A percentile compares a stretch with the other conserved stretches of the same genome.
Evolutionary conservation across 2,888 invertebrate species (phyloP).

Genomic region (Tupiocoris notatus): DNA sequence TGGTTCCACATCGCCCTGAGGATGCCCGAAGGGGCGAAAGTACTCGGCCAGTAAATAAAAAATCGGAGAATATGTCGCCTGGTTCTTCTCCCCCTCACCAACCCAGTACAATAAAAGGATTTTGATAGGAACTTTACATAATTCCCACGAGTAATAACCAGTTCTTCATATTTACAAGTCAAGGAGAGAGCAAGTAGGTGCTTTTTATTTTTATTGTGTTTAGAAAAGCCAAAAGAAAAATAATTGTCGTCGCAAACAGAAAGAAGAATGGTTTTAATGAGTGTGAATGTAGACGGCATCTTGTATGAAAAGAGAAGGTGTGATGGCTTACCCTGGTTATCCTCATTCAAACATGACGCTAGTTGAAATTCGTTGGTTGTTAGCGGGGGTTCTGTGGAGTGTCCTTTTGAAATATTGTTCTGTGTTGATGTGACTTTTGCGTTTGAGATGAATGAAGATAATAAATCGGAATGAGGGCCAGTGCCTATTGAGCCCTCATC

Average conservation of each 20-base stretch:
- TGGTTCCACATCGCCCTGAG: no score
- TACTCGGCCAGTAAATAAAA: no score
- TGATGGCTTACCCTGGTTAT: slow-evolving; percentile 30
- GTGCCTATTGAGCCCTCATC: background rate
- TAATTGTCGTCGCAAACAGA: background rate
- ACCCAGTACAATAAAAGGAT: no score
- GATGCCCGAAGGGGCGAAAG: no score
- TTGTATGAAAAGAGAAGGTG: background rate
- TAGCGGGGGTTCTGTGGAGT: background rate
- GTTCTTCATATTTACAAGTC: no score
- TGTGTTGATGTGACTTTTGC: background rate
- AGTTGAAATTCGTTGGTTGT: background rate
- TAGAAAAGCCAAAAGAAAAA: no score
- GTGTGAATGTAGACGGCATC: background rate
- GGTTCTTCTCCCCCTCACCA: no score
- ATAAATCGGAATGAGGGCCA: background rate
- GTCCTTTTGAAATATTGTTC: background rate
- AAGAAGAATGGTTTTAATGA: background rate
- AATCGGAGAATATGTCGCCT: no score
- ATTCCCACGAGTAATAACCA: no score
- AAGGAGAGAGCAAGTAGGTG: no score
- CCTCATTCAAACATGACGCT: slow-evolving; percentile 1
- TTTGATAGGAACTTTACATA: no score
- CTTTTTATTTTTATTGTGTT: no score
- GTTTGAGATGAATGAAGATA: background rate